These are phyloP conservation scores for Eustalomyia histrio DNA, from an alignment of 2,888 invertebrate species.

Conservation along the genomic window DNA sequence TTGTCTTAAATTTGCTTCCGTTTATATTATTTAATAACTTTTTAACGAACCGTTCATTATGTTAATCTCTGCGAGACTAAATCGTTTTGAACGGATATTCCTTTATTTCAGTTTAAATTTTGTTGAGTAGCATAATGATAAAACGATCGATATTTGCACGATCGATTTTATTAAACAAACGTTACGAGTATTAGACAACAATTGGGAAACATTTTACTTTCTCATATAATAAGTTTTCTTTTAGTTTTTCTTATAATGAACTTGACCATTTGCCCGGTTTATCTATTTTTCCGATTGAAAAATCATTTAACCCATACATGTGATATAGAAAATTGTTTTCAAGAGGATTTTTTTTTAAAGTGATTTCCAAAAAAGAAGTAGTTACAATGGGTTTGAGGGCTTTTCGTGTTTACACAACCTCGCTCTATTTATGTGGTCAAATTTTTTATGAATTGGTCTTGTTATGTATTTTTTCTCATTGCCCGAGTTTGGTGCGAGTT, in stretches of 20 bases:
- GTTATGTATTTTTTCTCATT: no score
- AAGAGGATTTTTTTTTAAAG: no score
- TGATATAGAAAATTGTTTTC: no score
- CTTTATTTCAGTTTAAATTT: slow-evolving; percentile 40
- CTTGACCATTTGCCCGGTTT: slow-evolving; percentile 39
- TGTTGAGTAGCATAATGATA: neutral
- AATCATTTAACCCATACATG: neutral
- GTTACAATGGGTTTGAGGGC: no score
- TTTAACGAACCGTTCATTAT: slow-evolving; percentile 52
- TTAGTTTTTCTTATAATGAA: slow-evolving; percentile 35
- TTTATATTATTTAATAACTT: slow-evolving; percentile 14
- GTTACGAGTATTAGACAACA: slow-evolving; percentile 12
- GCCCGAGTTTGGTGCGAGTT: no score
- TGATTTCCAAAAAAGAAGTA: no score
- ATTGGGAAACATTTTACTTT: slow-evolving; percentile 11
- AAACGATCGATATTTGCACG: slow-evolving; percentile 34
- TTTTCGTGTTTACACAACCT: no score
- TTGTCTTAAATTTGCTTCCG: slow-evolving; percentile 30
- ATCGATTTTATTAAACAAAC: slow-evolving; percentile 21
- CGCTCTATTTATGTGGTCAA: no score
- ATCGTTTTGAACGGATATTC: slow-evolving; percentile 44
- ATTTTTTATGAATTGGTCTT: no score
- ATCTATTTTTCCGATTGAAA: neutral
- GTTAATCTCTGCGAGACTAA: slow-evolving; percentile 48
- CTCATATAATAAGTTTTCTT: slow-evolving; percentile 1